phyloP scores from a whole-genome alignment of 2,888 invertebrate species.

The Acronicta alni region DNA sequence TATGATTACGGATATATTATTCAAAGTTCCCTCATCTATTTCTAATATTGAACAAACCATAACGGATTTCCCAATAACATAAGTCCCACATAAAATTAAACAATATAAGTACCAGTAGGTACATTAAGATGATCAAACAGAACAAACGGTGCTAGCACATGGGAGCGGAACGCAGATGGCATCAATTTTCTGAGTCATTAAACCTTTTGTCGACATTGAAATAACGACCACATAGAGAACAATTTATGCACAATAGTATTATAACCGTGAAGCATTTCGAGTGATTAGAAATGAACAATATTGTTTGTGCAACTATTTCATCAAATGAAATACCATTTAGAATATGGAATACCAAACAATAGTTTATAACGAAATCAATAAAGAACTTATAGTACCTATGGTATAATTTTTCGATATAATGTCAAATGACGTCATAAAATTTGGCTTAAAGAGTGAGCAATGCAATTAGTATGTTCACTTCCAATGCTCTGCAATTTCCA shows the following conservation, averaged over 20 bases:
- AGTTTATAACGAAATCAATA: not conserved
- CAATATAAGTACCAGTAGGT: conserved; percentile 18
- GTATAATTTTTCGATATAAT: not conserved
- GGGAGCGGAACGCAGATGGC: conserved; percentile 64
- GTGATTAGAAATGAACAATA: conserved; percentile 13
- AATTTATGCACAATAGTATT: conserved; percentile 32
- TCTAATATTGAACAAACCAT: not conserved
- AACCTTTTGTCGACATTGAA: conserved; percentile 69
- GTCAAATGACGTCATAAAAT: too few species aligned
- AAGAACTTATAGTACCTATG: not conserved
- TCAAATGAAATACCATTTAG: conserved; percentile 1
- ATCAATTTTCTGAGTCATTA: conserved; percentile 65
- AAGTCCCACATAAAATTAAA: conserved; percentile 18
- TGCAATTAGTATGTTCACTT: too few species aligned
- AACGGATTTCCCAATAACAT: not conserved
- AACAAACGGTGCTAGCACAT: conserved; percentile 56
- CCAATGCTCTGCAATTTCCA: too few species aligned
- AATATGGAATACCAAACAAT: too few species aligned
- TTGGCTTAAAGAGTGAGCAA: too few species aligned
- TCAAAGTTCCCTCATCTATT: not conserved
- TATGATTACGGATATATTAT: too few species aligned
- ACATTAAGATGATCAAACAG: conserved; percentile 51
- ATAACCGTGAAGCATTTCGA: conserved; percentile 32
- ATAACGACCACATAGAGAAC: conserved; percentile 48
- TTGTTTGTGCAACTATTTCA: conserved; percentile 15